phyloP scores from a whole-genome alignment of 2,113 vertebrate genomes.

The Phalacrocorax carbo region DNA sequence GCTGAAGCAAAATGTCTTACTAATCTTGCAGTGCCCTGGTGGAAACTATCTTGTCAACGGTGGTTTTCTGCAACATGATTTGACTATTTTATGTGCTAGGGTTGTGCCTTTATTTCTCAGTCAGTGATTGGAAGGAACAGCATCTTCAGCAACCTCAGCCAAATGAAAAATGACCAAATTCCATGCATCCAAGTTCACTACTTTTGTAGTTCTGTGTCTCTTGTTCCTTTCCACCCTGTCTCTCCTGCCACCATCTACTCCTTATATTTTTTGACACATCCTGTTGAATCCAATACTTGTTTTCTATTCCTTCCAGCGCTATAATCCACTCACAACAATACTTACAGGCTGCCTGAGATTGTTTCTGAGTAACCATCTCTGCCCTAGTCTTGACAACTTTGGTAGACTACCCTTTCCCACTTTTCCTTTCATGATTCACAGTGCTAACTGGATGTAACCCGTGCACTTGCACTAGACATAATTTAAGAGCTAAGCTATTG shows the following conservation, averaged over 20 bases:
- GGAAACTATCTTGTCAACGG: not conserved
- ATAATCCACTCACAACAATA: not conserved
- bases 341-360: not conserved
- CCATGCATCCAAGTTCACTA: not conserved
- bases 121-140: not conserved
- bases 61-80: not conserved
- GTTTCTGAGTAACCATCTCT: not conserved
- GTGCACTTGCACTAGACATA: not conserved
- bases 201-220: not conserved
- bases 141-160: not conserved
- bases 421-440: not conserved
- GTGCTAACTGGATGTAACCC: not conserved
- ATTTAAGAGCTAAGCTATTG: not conserved
- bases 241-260: not conserved
- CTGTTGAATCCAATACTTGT: not conserved
- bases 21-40: not conserved
- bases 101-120: not conserved
- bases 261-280: not conserved
- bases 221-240: not conserved
- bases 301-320: not conserved
- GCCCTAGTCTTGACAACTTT: not conserved
- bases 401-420: not conserved
- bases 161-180: not conserved
- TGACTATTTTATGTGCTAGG: not conserved
- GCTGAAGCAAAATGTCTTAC: not conserved